These are phyloP conservation scores for Nomia melanderi DNA, from an alignment of 1,140 invertebrate genomes.

Conservation along the genomic window DNA sequence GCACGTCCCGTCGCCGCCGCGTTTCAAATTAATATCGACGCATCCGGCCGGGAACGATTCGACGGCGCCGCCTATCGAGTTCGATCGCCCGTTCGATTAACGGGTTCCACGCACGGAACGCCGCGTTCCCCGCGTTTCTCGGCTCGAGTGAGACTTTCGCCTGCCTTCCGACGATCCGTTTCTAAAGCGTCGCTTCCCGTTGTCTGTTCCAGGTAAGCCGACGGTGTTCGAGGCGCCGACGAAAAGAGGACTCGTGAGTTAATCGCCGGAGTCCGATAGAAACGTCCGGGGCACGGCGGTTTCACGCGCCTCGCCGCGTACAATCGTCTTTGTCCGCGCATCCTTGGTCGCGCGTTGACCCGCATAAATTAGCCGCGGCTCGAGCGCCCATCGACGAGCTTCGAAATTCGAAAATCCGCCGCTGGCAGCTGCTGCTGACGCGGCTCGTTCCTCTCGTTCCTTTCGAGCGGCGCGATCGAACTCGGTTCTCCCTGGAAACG, in stretches of 20 bases:
- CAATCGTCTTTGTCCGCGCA: slow-evolving; percentile 27
- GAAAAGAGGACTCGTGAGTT: slow-evolving; percentile 3
- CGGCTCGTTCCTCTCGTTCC: neutral
- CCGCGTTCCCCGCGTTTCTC: too few relatives aligned
- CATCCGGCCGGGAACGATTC: slow-evolving; percentile 52
- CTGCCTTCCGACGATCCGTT: too few relatives aligned
- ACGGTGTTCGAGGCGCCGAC: neutral
- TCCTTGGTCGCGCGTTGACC: slow-evolving; percentile 29
- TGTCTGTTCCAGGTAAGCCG: slow-evolving; percentile 62
- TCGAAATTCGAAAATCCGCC: neutral
- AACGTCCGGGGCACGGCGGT: neutral
- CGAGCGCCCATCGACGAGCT: neutral
- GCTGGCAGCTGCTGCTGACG: neutral
- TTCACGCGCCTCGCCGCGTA: slow-evolving; percentile 1
- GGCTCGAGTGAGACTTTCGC: too few relatives aligned
- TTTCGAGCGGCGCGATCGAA: too few relatives aligned
- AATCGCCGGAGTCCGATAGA: neutral
- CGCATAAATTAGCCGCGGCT: slow-evolving; percentile 35
- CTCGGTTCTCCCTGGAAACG: too few relatives aligned
- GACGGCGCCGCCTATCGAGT: slow-evolving; percentile 15
- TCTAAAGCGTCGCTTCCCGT: slow-evolving; percentile 17
- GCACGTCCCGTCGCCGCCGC: slow-evolving; percentile 35
- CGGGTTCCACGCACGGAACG: neutral
- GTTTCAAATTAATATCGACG: slow-evolving; percentile 54
- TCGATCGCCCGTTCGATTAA: slow-evolving; percentile 36